Evolutionary conservation across 2,888 invertebrate species (phyloP), one percentile per base, ranked within the genome.

Genomic region (Sinohyriopsis cumingii): DNA sequence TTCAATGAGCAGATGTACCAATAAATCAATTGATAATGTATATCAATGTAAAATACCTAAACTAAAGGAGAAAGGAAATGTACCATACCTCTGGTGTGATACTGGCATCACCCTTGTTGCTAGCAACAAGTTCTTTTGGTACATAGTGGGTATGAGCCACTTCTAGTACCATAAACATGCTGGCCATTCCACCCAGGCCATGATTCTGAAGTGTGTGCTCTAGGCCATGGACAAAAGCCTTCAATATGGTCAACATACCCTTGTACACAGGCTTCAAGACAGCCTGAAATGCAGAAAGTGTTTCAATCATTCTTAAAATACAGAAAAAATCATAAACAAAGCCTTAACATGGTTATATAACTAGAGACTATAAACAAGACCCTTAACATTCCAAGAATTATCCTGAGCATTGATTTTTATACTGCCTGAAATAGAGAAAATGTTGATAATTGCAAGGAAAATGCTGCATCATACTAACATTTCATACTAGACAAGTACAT

Each of bases 61-160:
- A 45, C 1, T 15, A 15, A 45, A 45, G 15, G 15, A 45, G 3
- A 45, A 45, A 45, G 15, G 3, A 61, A 62, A 22, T 45, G 15
- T 7, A 20, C 65, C 83, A 73, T 75, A 88, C 88, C 83, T 88
- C 84, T 61, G 87, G 87, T 53, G 87, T 86, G 57, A 86, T 80
- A 76, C 88, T 87, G 68, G 83, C 81, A 60, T 88, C 88, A 77
- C 87, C 88, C 71, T 84, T 85, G 69, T 82, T 86, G 75, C 85
- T 85, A 64, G 82, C 80, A 22, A 74, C 71, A 56, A 78, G 68
- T 64, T 89, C 89, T 65, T 86, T 83, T 59, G 84, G 82, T 89
- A 88, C 89, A 89, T 95, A 99, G 91, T 99, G 99, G 0, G 99
- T 99, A 90, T 99, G 99, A 4, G 97, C 96, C 87, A 99, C 97